Evolutionary conservation across 2,113 vertebrate species (phyloP).

Genomic region (Dicerorhinus sumatrensis): DNA sequence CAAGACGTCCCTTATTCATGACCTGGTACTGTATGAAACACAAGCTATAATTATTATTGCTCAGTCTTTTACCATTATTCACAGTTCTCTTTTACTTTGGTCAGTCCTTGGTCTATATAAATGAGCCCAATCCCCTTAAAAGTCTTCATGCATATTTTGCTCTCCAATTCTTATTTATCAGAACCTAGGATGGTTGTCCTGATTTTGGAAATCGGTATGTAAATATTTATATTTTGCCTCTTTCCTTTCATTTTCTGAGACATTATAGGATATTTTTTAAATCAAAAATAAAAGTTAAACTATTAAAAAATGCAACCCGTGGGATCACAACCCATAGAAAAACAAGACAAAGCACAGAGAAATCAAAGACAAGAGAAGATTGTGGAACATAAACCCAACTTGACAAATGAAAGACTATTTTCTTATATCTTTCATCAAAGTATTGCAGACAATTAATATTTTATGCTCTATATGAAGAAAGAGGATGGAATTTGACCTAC

Average conservation of each 20-base stretch:
- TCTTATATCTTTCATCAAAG: constrained; percentile 24
- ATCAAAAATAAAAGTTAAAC: constrained; percentile 51
- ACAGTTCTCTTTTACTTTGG: not conserved
- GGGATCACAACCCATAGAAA: not conserved
- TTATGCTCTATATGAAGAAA: constrained; percentile 39
- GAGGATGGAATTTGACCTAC: constrained; percentile 14
- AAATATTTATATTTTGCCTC: not conserved
- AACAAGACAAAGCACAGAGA: not conserved
- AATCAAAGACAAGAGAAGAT: constrained; percentile 10
- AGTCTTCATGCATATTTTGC: not conserved
- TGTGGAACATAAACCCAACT: not conserved
- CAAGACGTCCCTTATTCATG: not conserved
- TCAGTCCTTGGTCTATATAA: not conserved
- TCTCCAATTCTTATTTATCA: not conserved
- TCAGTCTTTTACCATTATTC: not conserved
- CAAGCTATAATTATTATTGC: not conserved
- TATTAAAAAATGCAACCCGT: not conserved
- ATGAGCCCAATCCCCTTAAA: not conserved
- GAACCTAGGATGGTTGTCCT: not conserved
- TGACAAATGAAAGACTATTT: constrained; percentile 18
- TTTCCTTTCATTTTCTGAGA: constrained; percentile 43
- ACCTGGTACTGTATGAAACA: not conserved
- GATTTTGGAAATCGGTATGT: not conserved
- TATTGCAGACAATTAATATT: constrained; percentile 40
- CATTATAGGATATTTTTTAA: not conserved